Conservation (phyloP, 2,888 invertebrate species). For the Cantharis rufa region DNA sequence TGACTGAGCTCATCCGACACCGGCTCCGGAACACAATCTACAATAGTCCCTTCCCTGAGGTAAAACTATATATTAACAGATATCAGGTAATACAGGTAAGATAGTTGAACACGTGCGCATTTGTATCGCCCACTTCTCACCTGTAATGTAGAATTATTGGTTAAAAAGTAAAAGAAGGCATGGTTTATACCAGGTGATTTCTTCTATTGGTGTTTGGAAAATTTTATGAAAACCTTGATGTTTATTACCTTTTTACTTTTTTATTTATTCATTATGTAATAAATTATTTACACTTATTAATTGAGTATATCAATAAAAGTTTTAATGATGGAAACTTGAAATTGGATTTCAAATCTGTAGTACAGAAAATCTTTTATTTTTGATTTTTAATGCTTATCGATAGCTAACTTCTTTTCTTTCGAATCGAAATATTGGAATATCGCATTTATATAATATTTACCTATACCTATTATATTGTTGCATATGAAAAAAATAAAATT, state of each 20-base stretch:
- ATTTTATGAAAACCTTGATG: slow-evolving; percentile 14
- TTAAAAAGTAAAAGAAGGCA: slow-evolving; percentile 27
- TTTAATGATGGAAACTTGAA: neutral
- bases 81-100: slow-evolving; percentile 39
- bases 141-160: slow-evolving; percentile 36
- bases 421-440: neutral
- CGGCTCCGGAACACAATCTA: slow-evolving; percentile 35
- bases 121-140: slow-evolving; percentile 39
- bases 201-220: slow-evolving; percentile 29
- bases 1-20: slow-evolving; percentile 41
- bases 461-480: no score
- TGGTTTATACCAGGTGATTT: slow-evolving; percentile 23
- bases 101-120: slow-evolving; percentile 38
- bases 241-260: slow-evolving; percentile 18
- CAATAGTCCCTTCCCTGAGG: slow-evolving; percentile 33
- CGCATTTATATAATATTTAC: no score
- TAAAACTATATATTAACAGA: slow-evolving; percentile 25
- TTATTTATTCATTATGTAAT: neutral
- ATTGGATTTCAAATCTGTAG: neutral
- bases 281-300: neutral
- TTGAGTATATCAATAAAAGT: neutral
- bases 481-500: no score
- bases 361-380: neutral
- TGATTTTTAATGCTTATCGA: neutral
- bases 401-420: neutral